Conservation (phyloP, 2,888 invertebrate genomes). For the Ophraella communa region DNA sequence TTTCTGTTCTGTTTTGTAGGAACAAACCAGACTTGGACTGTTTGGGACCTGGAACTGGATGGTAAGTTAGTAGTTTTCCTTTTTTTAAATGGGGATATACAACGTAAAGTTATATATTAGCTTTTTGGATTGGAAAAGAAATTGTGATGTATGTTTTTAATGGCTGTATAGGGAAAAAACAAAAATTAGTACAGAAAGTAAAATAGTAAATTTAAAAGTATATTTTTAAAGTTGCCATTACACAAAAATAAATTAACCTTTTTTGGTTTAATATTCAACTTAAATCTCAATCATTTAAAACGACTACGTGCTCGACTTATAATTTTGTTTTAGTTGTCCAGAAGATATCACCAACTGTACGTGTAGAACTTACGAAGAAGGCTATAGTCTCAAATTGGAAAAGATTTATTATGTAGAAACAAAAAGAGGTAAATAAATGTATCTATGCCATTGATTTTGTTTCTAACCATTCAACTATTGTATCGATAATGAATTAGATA, state of each 20-base stretch:
- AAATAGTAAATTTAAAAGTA: no score
- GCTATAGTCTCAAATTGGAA: constrained; percentile 33
- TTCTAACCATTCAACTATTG: no score
- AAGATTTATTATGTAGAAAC: constrained; percentile 19
- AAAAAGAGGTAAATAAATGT: constrained; percentile 4
- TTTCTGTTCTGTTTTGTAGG: constrained; percentile 44
- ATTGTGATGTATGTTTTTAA: constrained; percentile 10
- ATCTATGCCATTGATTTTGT: no score
- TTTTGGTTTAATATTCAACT: no score
- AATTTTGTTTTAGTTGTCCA: constrained; percentile 35
- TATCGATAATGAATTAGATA: no score
- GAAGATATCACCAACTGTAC: constrained; percentile 29
- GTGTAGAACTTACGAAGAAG: constrained; percentile 37
- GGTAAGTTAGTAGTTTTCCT: constrained; percentile 43
- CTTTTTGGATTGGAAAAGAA: background rate
- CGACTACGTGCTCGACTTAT: no score
- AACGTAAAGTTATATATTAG: background rate
- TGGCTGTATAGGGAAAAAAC: no score
- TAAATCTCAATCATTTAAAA: no score
- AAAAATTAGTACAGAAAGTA: no score
- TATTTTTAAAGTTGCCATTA: no score
- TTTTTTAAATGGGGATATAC: background rate
- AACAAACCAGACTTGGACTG: constrained; percentile 55
- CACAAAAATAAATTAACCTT: no score
- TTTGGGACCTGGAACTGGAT: constrained; percentile 58